These are phyloP conservation scores for Bradypodion pumilum DNA, from an alignment of 2,797 vertebrate genomes.

Conservation along the genomic window DNA sequence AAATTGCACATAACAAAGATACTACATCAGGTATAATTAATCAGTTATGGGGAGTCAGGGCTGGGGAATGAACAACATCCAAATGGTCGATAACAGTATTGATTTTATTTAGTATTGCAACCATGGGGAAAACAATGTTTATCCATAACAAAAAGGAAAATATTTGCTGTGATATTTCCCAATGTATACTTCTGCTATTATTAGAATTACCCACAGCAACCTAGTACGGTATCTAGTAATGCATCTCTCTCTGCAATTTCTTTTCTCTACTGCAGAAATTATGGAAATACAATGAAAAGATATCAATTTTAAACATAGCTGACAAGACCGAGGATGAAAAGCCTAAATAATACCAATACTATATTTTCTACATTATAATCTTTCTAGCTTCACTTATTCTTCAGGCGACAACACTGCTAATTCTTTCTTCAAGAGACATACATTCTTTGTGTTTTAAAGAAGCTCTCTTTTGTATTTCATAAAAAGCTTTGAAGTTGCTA, in stretches of 20 bases:
- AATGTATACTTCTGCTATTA: background rate
- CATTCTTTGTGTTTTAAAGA: background rate
- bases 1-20: background rate
- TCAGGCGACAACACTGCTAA: background rate
- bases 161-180: background rate
- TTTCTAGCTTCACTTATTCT: background rate
- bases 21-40: slow-evolving; percentile 4
- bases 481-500: background rate
- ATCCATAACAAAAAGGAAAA: background rate
- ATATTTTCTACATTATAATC: background rate
- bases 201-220: background rate
- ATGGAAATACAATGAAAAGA: slow-evolving; percentile 12
- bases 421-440: background rate
- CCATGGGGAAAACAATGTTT: slow-evolving; percentile 13
- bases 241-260: background rate
- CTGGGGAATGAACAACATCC: background rate
- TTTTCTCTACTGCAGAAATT: background rate
- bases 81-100: background rate
- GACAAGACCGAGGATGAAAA: background rate
- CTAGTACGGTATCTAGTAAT: background rate
- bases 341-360: slow-evolving; percentile 5
- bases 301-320: background rate
- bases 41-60: slow-evolving; percentile 4
- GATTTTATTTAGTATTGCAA: slow-evolving; percentile 10
- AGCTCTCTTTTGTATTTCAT: background rate